Percentiles rank a stretch among this genome's conserved stretches.
phyloP scores from a whole-genome alignment of 2,888 invertebrate species.

The Meliscaeva auricollis region DNA sequence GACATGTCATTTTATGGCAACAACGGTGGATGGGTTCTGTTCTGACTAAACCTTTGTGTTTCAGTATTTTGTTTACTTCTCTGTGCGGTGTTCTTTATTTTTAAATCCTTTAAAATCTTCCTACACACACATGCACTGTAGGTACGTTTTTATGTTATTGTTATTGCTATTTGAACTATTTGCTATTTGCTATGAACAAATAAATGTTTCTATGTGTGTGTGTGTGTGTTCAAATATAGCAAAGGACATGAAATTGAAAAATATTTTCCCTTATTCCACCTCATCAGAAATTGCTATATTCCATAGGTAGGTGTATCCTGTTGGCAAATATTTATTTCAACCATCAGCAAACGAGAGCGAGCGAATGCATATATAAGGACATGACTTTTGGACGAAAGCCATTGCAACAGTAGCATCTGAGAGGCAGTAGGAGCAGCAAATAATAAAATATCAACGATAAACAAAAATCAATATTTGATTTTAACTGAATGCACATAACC shows the following conservation, averaged over 20 bases:
- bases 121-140: slow-evolving; percentile 18
- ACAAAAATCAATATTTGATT: slow-evolving; percentile 72
- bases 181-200: slow-evolving; percentile 71
- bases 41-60: slow-evolving; percentile 2
- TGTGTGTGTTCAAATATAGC: slow-evolving; percentile 23
- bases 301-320: slow-evolving; percentile 19
- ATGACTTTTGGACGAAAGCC: slow-evolving; percentile 48
- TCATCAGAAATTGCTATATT: neutral
- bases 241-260: slow-evolving; percentile 66
- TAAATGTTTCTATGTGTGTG: slow-evolving; percentile 34
- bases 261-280: slow-evolving; percentile 14
- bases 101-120: slow-evolving; percentile 22
- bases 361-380: slow-evolving; percentile 27
- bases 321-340: slow-evolving; percentile 69
- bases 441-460: slow-evolving; percentile 34
- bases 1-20: slow-evolving; percentile 64
- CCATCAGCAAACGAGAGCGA: neutral
- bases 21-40: neutral
- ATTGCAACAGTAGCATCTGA: neutral
- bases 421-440: neutral
- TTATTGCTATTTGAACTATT: no score
- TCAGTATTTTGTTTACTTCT: no score
- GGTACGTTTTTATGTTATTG: slow-evolving; percentile 62
- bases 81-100: no score
- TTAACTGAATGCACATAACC: slow-evolving; percentile 35